Evolutionary conservation across 1,140 invertebrate species (phyloP), one percentile per base, ranked within the genome.

Genomic region (Nixonia krombeini): DNA sequence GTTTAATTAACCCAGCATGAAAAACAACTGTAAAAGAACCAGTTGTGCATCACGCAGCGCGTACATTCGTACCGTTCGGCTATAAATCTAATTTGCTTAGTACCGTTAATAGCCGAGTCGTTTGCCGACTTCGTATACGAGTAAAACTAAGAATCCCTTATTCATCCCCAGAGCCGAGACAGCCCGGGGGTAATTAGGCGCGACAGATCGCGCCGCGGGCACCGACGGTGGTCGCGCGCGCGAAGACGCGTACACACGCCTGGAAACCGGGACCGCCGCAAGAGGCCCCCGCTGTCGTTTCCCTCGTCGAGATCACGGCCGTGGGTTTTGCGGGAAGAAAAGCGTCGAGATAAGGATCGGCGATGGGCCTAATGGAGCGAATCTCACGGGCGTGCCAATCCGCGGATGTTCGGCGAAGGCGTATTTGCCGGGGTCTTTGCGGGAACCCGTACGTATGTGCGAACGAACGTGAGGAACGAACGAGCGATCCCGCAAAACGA

Each of bases 311-410:
- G n/a, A n/a, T 45, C 58, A 45, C 62, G 59, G 58, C 37, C 25
- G 55, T 40, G 45, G 46, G 52, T 61, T 70, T 64, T 13, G 51
- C 33, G 38, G 51, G 46, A 33, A 66, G 49, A 62, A 67, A 68
- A 44, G 45, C 45, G 47, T 13, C 23, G 6, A 67, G 72, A 72
- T 74, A 74, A 71, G 29, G 61, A 74, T 74, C 72, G 38, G 46
- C 23, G 31, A 56, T 38, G 52, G 56, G 47, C 46, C 51, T 70
- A 71, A 73, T 70, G 64, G 64, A 64, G 46, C 41, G 57, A 63
- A 65, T 64, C 56, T 57, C 61, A 38, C 59, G 55, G 67, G 61
- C 56, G 67, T 61, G 56, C 56, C 61, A 47, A 64, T 65, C 56
- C 57, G 16, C 18, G 52, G 29, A 61, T 52, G 65, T 62, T 68